A percentile compares a stretch with the other conserved stretches of the same genome.
phyloP scores from a whole-genome alignment of 2,888 invertebrate genomes.

The Ametastegia equiseti region DNA sequence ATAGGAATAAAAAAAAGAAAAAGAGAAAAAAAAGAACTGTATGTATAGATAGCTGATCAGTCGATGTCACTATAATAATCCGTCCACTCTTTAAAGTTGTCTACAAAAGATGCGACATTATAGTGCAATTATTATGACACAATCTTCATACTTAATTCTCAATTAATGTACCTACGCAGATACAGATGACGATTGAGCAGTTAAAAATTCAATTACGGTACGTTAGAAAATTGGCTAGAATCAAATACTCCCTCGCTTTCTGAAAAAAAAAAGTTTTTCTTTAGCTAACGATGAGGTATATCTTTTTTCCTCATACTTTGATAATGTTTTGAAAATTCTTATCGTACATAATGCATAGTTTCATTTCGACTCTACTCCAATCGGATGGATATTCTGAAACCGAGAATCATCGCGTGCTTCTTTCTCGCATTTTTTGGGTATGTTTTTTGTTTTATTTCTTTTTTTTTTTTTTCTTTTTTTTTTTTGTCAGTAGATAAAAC shows the following conservation, averaged over 20 bases:
- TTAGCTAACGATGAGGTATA: too few relatives aligned
- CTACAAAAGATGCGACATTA: not conserved
- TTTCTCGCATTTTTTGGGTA: not conserved
- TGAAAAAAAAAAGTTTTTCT: too few relatives aligned
- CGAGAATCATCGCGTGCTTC: not conserved
- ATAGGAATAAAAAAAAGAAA: not conserved
- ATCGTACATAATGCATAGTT: too few relatives aligned
- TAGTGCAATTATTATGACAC: constrained; percentile 19
- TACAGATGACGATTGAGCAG: constrained; percentile 12
- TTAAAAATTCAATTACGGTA: not conserved
- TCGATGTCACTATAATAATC: not conserved
- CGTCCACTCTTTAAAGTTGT: not conserved
- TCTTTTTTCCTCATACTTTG: not conserved
- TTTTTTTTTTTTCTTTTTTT: too few relatives aligned
- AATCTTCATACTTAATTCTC: not conserved
- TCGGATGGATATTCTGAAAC: not conserved
- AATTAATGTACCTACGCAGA: not conserved
- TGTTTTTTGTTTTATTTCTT: too few relatives aligned
- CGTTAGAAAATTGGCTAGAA: not conserved
- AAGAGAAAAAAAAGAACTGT: not conserved
- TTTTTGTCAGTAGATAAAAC: not conserved
- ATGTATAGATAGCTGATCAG: not conserved
- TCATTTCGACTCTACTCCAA: too few relatives aligned
- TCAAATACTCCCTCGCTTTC: not conserved
- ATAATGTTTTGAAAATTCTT: not conserved